phyloP scores from a whole-genome alignment of 2,888 invertebrate genomes.

The Drosophila demipolita region DNA sequence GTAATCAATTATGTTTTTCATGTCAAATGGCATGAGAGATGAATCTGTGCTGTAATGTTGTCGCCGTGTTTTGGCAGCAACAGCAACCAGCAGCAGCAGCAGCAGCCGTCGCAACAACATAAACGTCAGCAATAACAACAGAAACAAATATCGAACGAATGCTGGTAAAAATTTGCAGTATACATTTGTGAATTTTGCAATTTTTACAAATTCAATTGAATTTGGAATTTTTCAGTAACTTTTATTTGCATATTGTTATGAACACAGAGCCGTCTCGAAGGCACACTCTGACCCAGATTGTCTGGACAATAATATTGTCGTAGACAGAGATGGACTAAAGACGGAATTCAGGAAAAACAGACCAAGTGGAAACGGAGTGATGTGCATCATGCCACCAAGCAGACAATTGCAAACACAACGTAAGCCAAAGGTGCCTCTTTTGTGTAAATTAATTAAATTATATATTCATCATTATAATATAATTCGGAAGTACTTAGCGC shows the following conservation, averaged over 20 bases:
- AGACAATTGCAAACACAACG: too few relatives aligned
- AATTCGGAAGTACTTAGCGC: background rate
- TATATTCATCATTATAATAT: background rate
- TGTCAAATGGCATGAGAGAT: slow-evolving; percentile 60
- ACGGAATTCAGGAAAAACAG: too few relatives aligned
- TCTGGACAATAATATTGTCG: too few relatives aligned
- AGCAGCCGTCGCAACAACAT: slow-evolving; percentile 36
- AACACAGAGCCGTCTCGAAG: too few relatives aligned
- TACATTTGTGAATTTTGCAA: background rate
- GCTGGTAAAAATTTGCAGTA: slow-evolving; percentile 19
- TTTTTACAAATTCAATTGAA: slow-evolving; percentile 32
- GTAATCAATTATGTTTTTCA: slow-evolving; percentile 77
- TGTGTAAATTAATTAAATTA: background rate
- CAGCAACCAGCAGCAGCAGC: slow-evolving; percentile 19
- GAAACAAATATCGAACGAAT: background rate
- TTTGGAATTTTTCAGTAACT: slow-evolving; percentile 51
- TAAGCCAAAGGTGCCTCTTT: background rate
- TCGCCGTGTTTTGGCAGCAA: slow-evolving; percentile 21
- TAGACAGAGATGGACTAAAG: too few relatives aligned
- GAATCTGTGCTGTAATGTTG: slow-evolving; percentile 25
- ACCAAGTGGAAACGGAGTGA: too few relatives aligned
- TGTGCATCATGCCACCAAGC: too few relatives aligned
- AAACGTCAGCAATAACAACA: slow-evolving; percentile 42
- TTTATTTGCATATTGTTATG: slow-evolving; percentile 6
- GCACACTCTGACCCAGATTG: too few relatives aligned